These are phyloP conservation scores for Cephalotes varians DNA, from an alignment of 2,888 invertebrate species.

Conservation along the genomic window DNA sequence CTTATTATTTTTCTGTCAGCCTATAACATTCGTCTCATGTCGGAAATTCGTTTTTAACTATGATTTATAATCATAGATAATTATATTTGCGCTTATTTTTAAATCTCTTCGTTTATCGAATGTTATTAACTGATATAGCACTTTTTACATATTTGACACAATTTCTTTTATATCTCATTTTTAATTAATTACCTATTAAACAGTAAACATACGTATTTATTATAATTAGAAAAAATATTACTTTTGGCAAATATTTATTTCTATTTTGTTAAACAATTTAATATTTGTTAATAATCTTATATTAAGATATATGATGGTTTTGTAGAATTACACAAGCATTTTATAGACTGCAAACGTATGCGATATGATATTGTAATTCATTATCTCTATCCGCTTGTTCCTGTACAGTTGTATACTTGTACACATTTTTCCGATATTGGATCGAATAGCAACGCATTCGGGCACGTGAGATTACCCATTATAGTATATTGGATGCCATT, in stretches of 20 bases:
- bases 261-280: conserved; percentile 1
- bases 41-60: neutral
- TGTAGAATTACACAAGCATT: neutral
- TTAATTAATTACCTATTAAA: neutral
- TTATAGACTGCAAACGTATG: neutral
- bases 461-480: conserved; percentile 44
- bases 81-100: neutral
- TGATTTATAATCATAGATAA: conserved; percentile 8
- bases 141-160: neutral
- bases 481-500: neutral
- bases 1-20: conserved; percentile 19
- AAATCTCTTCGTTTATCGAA: neutral
- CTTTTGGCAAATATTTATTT: neutral
- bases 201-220: neutral
- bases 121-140: neutral
- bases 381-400: neutral
- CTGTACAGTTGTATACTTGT: conserved; percentile 42
- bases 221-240: neutral
- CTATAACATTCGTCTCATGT: neutral
- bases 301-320: neutral
- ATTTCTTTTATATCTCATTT: too few species aligned
- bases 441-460: conserved; percentile 47
- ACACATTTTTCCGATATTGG: conserved; percentile 46
- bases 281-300: neutral
- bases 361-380: neutral